Percentiles rank a stretch among this genome's conserved stretches.
phyloP scores from a whole-genome alignment of 2,113 vertebrate species.

The human region GRCh38 chr3:107448501-107449000 shows the following conservation, averaged over 20 bases:
- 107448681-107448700: neutral
- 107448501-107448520: neutral
- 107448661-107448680: neutral
- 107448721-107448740: slow-evolving; percentile 8
- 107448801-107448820: neutral
- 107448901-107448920: neutral
- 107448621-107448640: neutral
- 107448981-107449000: slow-evolving; percentile 14
- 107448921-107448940: neutral
- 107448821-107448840: neutral
- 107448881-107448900: neutral
- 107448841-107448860: slow-evolving; percentile 14
- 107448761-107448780: neutral
- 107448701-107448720: slow-evolving; percentile 23
- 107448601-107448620: slow-evolving; percentile 18
- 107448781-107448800: neutral
- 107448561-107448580: neutral
- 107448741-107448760: neutral
- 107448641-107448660: slow-evolving; percentile 34
- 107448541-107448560: neutral
- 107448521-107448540: neutral
- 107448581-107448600: neutral
- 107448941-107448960: neutral
- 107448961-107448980: neutral
- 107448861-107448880: neutral